Conservation (phyloP, 2,888 invertebrate genomes). For the Diloba caeruleocephala region DNA sequence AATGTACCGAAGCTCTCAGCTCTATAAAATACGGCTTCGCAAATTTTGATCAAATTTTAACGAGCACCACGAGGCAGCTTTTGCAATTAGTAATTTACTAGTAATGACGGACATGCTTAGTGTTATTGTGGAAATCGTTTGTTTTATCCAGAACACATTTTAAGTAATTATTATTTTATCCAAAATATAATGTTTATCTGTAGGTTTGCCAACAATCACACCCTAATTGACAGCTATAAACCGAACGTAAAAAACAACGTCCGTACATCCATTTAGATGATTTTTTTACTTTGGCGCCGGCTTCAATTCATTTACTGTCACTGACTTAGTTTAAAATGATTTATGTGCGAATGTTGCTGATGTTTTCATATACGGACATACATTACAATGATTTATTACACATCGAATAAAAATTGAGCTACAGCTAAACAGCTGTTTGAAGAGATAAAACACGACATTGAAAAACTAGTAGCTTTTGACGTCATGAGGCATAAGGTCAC, state of each 20-base stretch:
- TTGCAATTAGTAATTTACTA: background rate
- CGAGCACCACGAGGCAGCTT: conserved; percentile 5
- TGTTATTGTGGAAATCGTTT: background rate
- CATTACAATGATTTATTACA: conserved; percentile 24
- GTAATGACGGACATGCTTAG: conserved; percentile 1
- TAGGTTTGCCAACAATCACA: conserved; percentile 39
- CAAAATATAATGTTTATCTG: conserved; percentile 27
- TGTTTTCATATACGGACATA: conserved; percentile 31
- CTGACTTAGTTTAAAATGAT: conserved; percentile 19
- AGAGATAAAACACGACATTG: conserved; percentile 22
- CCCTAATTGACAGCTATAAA: conserved; percentile 47
- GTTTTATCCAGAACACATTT: background rate
- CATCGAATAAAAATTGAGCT: conserved; percentile 20
- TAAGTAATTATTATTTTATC: conserved; percentile 2
- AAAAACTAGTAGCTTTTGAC: conserved; percentile 12
- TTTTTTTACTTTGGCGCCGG: conserved; percentile 16
- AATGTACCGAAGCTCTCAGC: conserved; percentile 46
- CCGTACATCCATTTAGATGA: conserved; percentile 27
- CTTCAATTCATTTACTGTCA: conserved; percentile 25
- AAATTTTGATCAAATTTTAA: conserved; percentile 23
- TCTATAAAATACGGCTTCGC: conserved; percentile 40
- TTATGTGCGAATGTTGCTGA: conserved; percentile 34
- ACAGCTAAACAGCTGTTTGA: conserved; percentile 10
- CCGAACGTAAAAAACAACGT: conserved; percentile 21
- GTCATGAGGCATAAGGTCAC: conserved; percentile 34